phyloP scores from a whole-genome alignment of 2,113 vertebrate species.

The Xyrauchen texanus region DNA sequence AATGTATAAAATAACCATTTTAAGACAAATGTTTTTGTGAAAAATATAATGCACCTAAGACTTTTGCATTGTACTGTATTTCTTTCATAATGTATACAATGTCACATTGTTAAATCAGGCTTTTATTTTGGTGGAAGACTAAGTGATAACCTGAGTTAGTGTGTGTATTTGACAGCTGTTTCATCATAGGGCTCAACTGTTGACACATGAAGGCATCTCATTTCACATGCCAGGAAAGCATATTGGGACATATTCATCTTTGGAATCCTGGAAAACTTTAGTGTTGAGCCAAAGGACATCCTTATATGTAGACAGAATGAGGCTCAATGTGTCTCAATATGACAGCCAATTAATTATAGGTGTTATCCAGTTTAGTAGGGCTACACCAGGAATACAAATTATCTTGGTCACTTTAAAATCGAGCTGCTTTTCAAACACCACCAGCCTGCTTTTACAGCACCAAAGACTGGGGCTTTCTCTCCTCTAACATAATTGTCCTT shows the following conservation, averaged over 20 bases:
- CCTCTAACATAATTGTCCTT: constrained; percentile 48
- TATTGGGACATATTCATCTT: not conserved
- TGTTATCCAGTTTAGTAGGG: constrained; percentile 4
- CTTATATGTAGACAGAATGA: too few species aligned
- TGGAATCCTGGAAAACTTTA: not conserved
- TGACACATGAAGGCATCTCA: constrained; percentile 20
- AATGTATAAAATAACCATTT: too few species aligned
- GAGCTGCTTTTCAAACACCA: not conserved
- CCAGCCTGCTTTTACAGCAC: constrained; percentile 22
- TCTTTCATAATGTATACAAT: too few species aligned
- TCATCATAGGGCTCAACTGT: constrained; percentile 4
- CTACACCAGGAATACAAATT: not conserved
- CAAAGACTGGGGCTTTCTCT: constrained; percentile 30
- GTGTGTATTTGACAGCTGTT: not conserved
- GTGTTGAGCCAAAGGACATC: not conserved
- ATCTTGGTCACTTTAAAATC: not conserved
- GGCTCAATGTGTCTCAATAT: too few species aligned
- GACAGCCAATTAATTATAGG: constrained; percentile 5
- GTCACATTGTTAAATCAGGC: too few species aligned
- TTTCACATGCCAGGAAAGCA: not conserved
- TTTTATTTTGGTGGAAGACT: too few species aligned
- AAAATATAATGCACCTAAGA: too few species aligned
- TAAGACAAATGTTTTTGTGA: too few species aligned
- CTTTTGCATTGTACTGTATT: too few species aligned
- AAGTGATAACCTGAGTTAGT: too few species aligned